Conservation (phyloP, 1,140 invertebrate genomes). For the Coelopa frigida region DNA sequence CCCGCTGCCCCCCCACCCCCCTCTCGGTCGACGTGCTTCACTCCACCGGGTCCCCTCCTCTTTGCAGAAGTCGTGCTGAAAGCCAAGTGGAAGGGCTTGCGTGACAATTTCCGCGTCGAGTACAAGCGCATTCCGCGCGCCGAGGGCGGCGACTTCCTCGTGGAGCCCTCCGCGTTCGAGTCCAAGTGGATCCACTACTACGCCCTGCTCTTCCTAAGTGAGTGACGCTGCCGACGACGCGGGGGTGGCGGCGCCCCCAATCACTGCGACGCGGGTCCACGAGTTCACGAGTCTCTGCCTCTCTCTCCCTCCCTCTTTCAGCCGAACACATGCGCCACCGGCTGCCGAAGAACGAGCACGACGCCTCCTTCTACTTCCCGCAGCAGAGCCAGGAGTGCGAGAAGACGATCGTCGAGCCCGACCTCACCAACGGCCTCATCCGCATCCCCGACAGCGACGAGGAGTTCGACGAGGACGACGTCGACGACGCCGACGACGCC, state of each 20-base stretch:
- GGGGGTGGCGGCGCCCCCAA: no score
- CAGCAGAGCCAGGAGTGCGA: conserved; percentile 40
- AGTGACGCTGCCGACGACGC: conserved; percentile 17
- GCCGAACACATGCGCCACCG: conserved; percentile 43
- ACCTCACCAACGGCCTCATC: conserved; percentile 38
- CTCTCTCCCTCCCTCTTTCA: conserved; percentile 11
- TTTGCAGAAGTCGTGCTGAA: conserved; percentile 39
- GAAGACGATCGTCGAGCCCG: conserved; percentile 39
- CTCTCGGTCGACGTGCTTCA: background rate
- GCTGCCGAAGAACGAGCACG: conserved; percentile 38
- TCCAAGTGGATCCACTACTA: conserved; percentile 44
- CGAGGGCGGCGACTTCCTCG: conserved; percentile 38
- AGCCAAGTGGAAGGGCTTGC: conserved; percentile 44
- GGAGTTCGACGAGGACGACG: conserved; percentile 40
- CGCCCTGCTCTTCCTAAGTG: conserved; percentile 39
- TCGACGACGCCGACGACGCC: conserved; percentile 27
- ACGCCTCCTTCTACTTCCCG: conserved; percentile 39
- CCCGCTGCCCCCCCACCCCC: background rate
- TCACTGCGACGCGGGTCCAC: no score
- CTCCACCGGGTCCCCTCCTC: background rate
- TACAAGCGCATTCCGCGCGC: conserved; percentile 42
- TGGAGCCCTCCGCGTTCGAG: conserved; percentile 39
- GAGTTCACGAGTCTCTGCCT: background rate
- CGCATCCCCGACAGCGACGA: conserved; percentile 39
- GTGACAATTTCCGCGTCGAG: conserved; percentile 43